phyloP scores from a whole-genome alignment of 1,140 invertebrate species.

The Cryptotermes secundus region DNA sequence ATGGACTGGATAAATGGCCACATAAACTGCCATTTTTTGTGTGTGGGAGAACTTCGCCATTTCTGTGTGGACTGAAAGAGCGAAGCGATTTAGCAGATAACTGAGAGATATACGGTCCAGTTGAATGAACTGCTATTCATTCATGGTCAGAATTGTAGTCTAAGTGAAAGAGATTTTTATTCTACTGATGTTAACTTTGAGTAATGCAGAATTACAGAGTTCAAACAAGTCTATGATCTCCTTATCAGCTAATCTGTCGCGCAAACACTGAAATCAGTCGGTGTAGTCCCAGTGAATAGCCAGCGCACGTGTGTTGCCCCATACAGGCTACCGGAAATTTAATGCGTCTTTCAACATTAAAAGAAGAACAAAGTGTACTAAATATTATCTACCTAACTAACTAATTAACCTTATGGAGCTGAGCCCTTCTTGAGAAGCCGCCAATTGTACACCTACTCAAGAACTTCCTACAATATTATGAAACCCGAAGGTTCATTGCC shows the following conservation, averaged over 20 bases:
- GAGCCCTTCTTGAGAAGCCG: too few relatives aligned
- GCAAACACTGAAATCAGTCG: background rate
- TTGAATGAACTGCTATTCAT: background rate
- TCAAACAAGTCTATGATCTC: conserved; percentile 1
- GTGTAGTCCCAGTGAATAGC: background rate
- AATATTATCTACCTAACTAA: too few relatives aligned
- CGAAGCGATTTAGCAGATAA: background rate
- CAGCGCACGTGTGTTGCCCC: background rate
- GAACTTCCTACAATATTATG: too few relatives aligned
- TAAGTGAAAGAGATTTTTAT: background rate
- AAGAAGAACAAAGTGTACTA: too few relatives aligned
- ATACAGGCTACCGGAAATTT: background rate
- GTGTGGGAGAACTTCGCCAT: background rate
- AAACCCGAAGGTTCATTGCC: too few relatives aligned
- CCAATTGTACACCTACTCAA: too few relatives aligned
- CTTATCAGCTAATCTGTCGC: background rate
- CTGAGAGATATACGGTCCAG: background rate
- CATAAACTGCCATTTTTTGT: background rate
- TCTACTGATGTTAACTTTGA: background rate
- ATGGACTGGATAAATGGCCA: background rate
- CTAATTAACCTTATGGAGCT: too few relatives aligned
- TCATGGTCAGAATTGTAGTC: background rate
- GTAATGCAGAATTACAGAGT: background rate
- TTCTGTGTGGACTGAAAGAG: background rate
- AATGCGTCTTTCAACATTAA: too few relatives aligned